Percentiles rank a stretch among this genome's conserved stretches.
These are phyloP conservation scores for Nothocercus nigrocapillus DNA, from an alignment of 2,113 vertebrate genomes.

Conservation along the genomic window DNA sequence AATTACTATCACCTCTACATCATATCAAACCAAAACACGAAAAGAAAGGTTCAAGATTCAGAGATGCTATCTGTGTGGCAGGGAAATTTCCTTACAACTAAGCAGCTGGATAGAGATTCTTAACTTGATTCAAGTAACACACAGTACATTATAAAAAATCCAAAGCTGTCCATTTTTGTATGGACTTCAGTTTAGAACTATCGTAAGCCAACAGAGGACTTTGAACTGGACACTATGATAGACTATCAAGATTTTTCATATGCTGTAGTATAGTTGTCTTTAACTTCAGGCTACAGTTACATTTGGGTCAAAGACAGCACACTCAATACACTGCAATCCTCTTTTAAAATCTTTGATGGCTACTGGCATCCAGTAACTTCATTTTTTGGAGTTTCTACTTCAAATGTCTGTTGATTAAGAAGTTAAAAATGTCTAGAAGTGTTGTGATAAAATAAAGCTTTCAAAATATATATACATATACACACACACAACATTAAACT, in stretches of 20 bases:
- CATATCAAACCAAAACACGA: neutral
- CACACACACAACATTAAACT: neutral
- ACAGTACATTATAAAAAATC: neutral
- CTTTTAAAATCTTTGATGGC: neutral
- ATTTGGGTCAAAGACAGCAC: neutral
- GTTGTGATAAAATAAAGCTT: neutral
- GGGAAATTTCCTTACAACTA: neutral
- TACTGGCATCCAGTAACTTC: neutral
- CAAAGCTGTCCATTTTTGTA: neutral
- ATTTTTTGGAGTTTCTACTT: constrained; percentile 34
- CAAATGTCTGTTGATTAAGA: neutral
- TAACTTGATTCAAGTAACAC: neutral
- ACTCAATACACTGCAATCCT: neutral
- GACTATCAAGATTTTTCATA: neutral
- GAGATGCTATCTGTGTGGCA: neutral
- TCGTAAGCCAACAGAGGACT: neutral
- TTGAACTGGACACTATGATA: neutral
- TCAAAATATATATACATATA: neutral
- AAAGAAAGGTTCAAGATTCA: neutral
- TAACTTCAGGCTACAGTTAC: neutral
- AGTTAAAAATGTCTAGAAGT: neutral
- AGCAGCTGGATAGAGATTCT: neutral
- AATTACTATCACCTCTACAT: neutral
- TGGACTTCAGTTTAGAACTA: neutral
- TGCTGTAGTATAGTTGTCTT: neutral